Evolutionary conservation across 2,888 invertebrate species (phyloP).

Genomic region (Drosophila aldrichi): DNA sequence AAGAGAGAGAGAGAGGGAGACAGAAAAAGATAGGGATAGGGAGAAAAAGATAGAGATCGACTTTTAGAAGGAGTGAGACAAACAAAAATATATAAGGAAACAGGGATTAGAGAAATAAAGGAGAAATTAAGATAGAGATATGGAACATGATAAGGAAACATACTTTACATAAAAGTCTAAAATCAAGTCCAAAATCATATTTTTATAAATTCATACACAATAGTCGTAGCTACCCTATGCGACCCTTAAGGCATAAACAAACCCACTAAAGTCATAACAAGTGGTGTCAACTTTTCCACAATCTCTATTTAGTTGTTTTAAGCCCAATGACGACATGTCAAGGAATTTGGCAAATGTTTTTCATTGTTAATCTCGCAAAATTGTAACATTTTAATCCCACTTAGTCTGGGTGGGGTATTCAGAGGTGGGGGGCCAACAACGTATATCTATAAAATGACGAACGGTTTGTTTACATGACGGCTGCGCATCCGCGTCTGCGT

Average conservation of each 20-base stretch:
- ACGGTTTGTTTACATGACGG: conserved; percentile 68
- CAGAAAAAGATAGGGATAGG: no score
- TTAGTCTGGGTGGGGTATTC: conserved; percentile 52
- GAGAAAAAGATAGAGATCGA: no score
- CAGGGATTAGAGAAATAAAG: no score
- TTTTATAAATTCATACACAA: background rate
- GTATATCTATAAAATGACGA: conserved; percentile 35
- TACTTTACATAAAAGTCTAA: no score
- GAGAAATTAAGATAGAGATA: no score
- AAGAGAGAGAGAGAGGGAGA: no score
- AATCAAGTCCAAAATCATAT: no score
- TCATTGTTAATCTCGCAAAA: conserved; percentile 23
- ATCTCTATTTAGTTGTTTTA: background rate
- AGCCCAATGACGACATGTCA: conserved; percentile 15
- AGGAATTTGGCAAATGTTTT: conserved; percentile 36
- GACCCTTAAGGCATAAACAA: background rate
- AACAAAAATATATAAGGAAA: no score
- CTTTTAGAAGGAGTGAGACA: no score
- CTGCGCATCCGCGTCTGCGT: conserved; percentile 44
- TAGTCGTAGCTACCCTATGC: background rate
- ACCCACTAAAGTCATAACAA: conserved; percentile 1
- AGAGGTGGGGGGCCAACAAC: conserved; percentile 28
- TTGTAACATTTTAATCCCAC: conserved; percentile 60
- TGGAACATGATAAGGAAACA: no score
- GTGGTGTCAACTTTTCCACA: conserved; percentile 20